Base-by-base conservation (phyloP, 1,140 invertebrate genomes). In the Cataglyphis hispanica region DNA sequence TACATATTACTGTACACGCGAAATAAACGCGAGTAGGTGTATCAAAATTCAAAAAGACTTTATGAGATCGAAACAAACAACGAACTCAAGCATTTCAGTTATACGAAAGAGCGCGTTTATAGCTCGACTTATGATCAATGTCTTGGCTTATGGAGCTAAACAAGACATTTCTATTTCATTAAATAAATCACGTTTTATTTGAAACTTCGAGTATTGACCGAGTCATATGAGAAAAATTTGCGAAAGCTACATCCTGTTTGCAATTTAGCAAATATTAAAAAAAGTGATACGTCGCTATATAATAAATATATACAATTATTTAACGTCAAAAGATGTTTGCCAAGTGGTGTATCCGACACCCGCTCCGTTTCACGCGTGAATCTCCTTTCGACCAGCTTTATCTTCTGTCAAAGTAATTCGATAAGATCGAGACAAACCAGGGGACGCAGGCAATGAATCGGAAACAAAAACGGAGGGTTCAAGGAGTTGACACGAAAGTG, bases 381-480 rank as follows among this genome's bases (percentile, higher is more conserved):
- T 77, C 25, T 37, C 11, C 43, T 63, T 43, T 25, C 6, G n/a
- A 50, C 22, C 63, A 13, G 80, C 69, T 83, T 77, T 77, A 74
- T 63, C 69, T 56, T 43, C 58, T 53, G 43, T 84, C 22, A 16
- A 11, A 34, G 75, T 70, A 74, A 87, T 61, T 85, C 46, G 74
- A 80, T 72, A 85, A 85, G 84, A 85, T 85, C 75, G 75, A 78
- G 76, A 74, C 72, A 67, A 72, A 61, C 43, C 85, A 76, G 56
- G 34, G 27, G 50, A 76, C 70, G 53, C 53, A 37, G 40, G 13
- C 78, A 74, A 86, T 64, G 61, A 86, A 69, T 76, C 53, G 69
- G 43, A 76, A 76, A 75, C 50, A 46, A 70, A 46, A 75, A 66
- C 69, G 69, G 50, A n/a, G 63, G 43, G 16, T 5, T 31, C 27